phyloP scores from a whole-genome alignment of 1,140 invertebrate species.

The Drosophila parvula region DNA sequence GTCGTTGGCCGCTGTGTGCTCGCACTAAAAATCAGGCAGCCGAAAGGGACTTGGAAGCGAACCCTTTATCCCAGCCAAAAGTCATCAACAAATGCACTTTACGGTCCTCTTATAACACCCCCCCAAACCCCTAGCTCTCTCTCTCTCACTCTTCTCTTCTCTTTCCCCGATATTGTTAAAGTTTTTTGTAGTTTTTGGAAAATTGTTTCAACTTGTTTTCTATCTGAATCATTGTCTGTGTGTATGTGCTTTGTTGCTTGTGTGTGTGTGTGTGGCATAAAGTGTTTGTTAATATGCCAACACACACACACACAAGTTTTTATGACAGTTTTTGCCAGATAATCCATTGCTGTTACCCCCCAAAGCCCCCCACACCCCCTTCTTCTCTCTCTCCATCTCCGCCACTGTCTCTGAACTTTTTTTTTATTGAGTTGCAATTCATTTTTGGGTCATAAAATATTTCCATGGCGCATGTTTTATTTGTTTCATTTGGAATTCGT shows the following conservation, averaged over 20 bases:
- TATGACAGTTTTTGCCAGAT: slow-evolving; percentile 50
- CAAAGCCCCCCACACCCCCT: not conserved
- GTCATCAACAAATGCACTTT: slow-evolving; percentile 56
- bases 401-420: slow-evolving; percentile 28
- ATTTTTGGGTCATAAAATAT: slow-evolving; percentile 64
- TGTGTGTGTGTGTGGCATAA: slow-evolving; percentile 16
- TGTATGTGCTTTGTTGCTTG: slow-evolving; percentile 4
- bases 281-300: slow-evolving; percentile 50
- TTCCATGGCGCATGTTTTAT: slow-evolving; percentile 68
- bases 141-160: not conserved
- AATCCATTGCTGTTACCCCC: slow-evolving; percentile 25
- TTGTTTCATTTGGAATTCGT: slow-evolving; percentile 62
- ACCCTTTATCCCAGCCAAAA: slow-evolving; percentile 37
- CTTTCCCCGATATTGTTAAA: slow-evolving; percentile 17
- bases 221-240: slow-evolving; percentile 19
- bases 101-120: slow-evolving; percentile 4
- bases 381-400: not conserved
- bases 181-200: slow-evolving; percentile 53
- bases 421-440: slow-evolving; percentile 74
- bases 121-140: not conserved
- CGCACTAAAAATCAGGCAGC: slow-evolving; percentile 55
- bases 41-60: slow-evolving; percentile 32
- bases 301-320: slow-evolving; percentile 35
- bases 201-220: slow-evolving; percentile 42
- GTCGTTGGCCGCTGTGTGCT: slow-evolving; percentile 35